Percentiles rank a stretch among this genome's conserved stretches.
Conservation (phyloP, 2,888 invertebrate genomes). For the Drosophila histrio region DNA sequence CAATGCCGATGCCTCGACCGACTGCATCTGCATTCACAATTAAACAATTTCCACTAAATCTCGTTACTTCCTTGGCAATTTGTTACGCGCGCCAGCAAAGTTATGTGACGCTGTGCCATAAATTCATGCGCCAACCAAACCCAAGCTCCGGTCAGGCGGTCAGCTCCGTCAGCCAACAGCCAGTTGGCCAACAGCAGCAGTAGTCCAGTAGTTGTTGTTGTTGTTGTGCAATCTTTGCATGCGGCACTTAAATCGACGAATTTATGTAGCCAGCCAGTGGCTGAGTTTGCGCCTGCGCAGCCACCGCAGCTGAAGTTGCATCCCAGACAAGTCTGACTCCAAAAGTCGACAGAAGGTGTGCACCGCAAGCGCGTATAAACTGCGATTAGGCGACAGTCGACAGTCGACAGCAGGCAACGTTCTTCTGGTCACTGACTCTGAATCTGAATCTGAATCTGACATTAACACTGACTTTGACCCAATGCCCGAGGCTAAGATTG, state of each 20-base stretch:
- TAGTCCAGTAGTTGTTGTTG: conserved; percentile 33
- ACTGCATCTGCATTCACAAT: conserved; percentile 82
- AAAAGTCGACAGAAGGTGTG: conserved; percentile 70
- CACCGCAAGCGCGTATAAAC: conserved; percentile 81
- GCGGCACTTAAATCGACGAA: conserved; percentile 78
- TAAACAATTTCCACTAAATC: conserved; percentile 84
- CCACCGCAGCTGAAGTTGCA: conserved; percentile 33
- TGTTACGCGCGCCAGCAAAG: conserved; percentile 83
- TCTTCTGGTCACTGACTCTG: conserved; percentile 7
- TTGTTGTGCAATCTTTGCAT: conserved; percentile 69
- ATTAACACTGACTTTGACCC: conserved; percentile 58
- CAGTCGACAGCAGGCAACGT: conserved; percentile 37
- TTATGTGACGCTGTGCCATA: conserved; percentile 83
- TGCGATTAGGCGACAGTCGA: conserved; percentile 82
- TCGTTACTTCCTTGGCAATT: conserved; percentile 83
- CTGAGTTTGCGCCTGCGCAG: conserved; percentile 63
- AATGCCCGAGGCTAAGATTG: conserved; percentile 53
- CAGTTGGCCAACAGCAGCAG: conserved; percentile 29
- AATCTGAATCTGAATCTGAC: neutral
- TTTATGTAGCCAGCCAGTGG: conserved; percentile 66
- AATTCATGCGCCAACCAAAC: conserved; percentile 77
- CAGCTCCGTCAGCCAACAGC: conserved; percentile 28
- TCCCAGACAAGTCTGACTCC: conserved; percentile 17
- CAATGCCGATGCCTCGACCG: conserved; percentile 22
- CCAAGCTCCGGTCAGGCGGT: conserved; percentile 24